phyloP scores from a whole-genome alignment of 2,113 vertebrate species.

The Gnathonemus longibarbis region DNA sequence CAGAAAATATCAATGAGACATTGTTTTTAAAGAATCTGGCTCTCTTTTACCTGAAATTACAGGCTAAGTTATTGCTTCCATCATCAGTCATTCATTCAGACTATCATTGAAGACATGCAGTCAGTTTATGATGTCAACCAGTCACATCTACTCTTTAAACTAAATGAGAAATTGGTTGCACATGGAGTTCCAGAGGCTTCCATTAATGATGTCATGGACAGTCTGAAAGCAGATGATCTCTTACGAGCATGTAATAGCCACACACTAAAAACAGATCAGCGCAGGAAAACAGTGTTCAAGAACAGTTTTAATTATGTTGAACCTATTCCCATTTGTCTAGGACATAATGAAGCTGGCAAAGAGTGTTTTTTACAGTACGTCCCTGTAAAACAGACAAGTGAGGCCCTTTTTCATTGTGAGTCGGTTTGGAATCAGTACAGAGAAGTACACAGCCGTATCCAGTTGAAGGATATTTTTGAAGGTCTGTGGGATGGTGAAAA shows the following conservation, averaged over 20 bases:
- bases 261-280: conserved; percentile 28
- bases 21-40: no score
- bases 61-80: no score
- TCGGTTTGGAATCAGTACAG: conserved; percentile 28
- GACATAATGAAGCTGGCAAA: conserved; percentile 28
- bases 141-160: no score
- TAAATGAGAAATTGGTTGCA: conserved; percentile 3
- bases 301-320: conserved; percentile 32
- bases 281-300: conserved; percentile 29
- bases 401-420: conserved; percentile 12
- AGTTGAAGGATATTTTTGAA: conserved; percentile 19
- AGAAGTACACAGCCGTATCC: conserved; percentile 13
- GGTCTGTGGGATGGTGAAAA: conserved; percentile 28
- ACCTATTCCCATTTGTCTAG: conserved; percentile 28
- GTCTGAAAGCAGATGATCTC: conserved; percentile 29
- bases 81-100: no score
- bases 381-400: conserved; percentile 24
- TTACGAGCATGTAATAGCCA: conserved; percentile 18
- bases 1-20: no score
- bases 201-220: conserved; percentile 20
- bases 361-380: conserved; percentile 35
- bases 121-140: no score
- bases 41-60: no score
- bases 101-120: no score
- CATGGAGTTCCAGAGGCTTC: conserved; percentile 5